Base-by-base conservation (phyloP, 2,888 invertebrate genomes). In the Nineta flava region DNA sequence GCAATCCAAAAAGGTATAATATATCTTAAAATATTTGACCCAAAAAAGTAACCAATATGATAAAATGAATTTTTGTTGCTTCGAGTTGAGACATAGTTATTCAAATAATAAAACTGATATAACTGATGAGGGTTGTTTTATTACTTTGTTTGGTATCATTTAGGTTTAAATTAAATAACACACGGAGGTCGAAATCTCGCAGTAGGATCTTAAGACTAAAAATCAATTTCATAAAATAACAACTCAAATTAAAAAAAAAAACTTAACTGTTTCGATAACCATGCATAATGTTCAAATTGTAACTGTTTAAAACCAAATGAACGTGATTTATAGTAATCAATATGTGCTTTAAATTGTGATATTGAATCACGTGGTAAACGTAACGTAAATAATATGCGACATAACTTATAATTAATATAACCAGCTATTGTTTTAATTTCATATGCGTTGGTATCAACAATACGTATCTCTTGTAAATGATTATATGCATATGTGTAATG, bases 361-460 rank as follows among this genome's bases (percentile, higher is more conserved):
- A 97, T 94, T 2, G 97, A 87, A 72, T 99, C 97, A 58, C 94
- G 73, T 0, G 95, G 92, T 51, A 88, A 75, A 66, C 87, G 91
- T 56, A 93, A 73, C 55, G 81, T 77, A 69, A 99, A 97, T 67
- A 91, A 80, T 54, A 97, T 69, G 54, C 86, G 79, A 61, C 96
- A 97, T 34, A 97, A 76, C 71, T 99, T 97, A 63, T 94, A 97
- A 65, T 88, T 96, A 32, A 97, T 81, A 61, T 92, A 91, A 2
- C 95, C 92, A 9, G 92, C 93, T n/a, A 96, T 79, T 9, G 87
- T 88, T 66, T 94, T 85, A 42, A 96, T 83, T 72, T 99, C 97
- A 63, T 91, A 75, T 46, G 88, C 79, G 65, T 96, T 96, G 6
- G 87, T 83, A 62, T 95, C 94, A 2, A 87, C 83, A 58, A 88